Evolutionary conservation across 1,140 invertebrate species (phyloP).

Genomic region (Trigoniulus corallinus): DNA sequence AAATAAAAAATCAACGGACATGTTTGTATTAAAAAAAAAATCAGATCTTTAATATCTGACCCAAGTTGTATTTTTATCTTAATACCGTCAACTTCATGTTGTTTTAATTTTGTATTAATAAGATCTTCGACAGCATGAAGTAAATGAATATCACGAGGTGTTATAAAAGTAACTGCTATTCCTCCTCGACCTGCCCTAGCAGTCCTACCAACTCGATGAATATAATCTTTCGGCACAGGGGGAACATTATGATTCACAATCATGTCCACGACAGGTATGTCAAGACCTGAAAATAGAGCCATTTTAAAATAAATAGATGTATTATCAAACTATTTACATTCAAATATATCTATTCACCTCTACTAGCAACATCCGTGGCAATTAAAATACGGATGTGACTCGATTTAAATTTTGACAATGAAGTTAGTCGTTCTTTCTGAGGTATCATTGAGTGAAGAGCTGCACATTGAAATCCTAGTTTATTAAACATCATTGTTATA

Average conservation of each 20-base stretch:
- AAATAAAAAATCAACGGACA: neutral
- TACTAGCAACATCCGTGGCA: slow-evolving; percentile 89
- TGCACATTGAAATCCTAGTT: slow-evolving; percentile 71
- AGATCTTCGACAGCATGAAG: slow-evolving; percentile 68
- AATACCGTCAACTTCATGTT: slow-evolving; percentile 66
- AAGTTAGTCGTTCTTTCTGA: slow-evolving; percentile 57
- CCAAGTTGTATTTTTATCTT: slow-evolving; percentile 15
- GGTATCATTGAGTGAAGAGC: slow-evolving; percentile 70
- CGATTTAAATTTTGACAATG: slow-evolving; percentile 70
- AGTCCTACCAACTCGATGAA: slow-evolving; percentile 92
- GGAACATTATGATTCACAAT: slow-evolving; percentile 91
- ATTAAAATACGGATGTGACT: slow-evolving; percentile 70
- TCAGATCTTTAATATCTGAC: neutral
- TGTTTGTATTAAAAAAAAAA: too few relatives aligned
- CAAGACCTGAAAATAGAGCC: slow-evolving; percentile 32
- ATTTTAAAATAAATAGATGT: slow-evolving; percentile 1
- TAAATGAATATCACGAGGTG: slow-evolving; percentile 74
- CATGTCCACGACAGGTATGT: slow-evolving; percentile 73
- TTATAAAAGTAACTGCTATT: slow-evolving; percentile 73
- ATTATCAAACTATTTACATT: too few relatives aligned
- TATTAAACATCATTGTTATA: slow-evolving; percentile 64
- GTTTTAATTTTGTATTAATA: slow-evolving; percentile 68
- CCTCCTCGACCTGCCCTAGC: slow-evolving; percentile 78
- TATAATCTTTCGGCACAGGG: slow-evolving; percentile 75
- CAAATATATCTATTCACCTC: slow-evolving; percentile 48